These are phyloP conservation scores for Leptinotarsa texana DNA, from an alignment of 1,140 invertebrate species.

Conservation along the genomic window DNA sequence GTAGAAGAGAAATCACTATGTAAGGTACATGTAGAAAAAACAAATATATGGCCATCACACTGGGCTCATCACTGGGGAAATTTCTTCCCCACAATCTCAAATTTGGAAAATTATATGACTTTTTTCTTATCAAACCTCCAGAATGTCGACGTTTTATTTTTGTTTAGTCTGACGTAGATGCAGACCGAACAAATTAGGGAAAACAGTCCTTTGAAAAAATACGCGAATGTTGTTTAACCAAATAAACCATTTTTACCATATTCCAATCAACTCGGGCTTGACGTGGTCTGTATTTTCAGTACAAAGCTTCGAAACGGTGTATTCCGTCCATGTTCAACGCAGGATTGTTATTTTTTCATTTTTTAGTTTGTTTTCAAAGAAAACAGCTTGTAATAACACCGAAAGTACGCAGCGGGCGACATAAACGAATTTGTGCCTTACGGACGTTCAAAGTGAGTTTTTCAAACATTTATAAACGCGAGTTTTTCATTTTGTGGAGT, in stretches of 20 bases:
- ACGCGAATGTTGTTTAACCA: not conserved
- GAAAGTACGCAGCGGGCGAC: conserved; percentile 4
- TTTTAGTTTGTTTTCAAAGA: conserved; percentile 44
- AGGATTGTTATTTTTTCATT: conserved; percentile 43
- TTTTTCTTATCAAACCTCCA: no score
- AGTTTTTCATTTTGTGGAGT: conserved; percentile 13
- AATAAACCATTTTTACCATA: conserved; percentile 15
- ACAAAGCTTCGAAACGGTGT: conserved; percentile 21
- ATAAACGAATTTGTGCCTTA: conserved; percentile 27
- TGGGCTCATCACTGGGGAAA: no score
- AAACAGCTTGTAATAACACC: conserved; percentile 44
- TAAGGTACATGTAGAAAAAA: no score
- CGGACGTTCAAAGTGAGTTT: conserved; percentile 30
- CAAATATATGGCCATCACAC: no score
- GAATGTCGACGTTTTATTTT: no score
- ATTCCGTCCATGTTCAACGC: conserved; percentile 21
- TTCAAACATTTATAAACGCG: conserved; percentile 26
- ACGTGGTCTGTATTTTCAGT: conserved; percentile 20
- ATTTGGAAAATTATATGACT: no score
- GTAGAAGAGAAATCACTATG: no score
- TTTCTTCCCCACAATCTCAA: no score
- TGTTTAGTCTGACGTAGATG: no score
- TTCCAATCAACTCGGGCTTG: conserved; percentile 19
- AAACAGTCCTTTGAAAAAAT: not conserved
- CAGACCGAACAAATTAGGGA: not conserved